Evolutionary conservation across 2,888 invertebrate species (phyloP).

Genomic region (Sepioteuthis lessoniana): DNA sequence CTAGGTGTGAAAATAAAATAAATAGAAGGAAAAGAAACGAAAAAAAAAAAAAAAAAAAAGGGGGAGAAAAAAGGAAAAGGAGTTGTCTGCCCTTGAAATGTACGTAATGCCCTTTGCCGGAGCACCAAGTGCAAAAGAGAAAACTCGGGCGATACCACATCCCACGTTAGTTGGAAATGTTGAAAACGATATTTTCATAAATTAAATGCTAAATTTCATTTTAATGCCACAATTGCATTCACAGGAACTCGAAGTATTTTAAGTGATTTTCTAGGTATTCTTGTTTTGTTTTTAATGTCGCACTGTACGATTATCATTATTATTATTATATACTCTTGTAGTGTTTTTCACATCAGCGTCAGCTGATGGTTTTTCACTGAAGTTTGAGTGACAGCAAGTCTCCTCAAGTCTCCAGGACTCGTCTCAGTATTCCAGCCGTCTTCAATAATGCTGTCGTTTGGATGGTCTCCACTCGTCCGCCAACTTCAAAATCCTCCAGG

Average conservation of each 20-base stretch:
- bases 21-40: too few relatives aligned
- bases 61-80: not conserved
- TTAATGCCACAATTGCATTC: not conserved
- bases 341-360: too few relatives aligned
- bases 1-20: not conserved
- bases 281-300: too few relatives aligned
- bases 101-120: not conserved
- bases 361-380: too few relatives aligned
- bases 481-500: too few relatives aligned
- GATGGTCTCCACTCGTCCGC: too few relatives aligned
- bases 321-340: too few relatives aligned
- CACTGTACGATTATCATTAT: not conserved
- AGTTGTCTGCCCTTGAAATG: conserved; percentile 11
- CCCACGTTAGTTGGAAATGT: not conserved
- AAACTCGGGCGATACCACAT: conserved; percentile 17
- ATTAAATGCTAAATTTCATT: conserved; percentile 1
- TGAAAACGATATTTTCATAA: conserved; percentile 33
- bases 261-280: not conserved
- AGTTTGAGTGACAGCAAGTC: too few relatives aligned
- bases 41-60: too few relatives aligned
- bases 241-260: not conserved
- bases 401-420: too few relatives aligned
- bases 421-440: too few relatives aligned
- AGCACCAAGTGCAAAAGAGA: not conserved
- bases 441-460: too few relatives aligned